Evolutionary conservation across 1,140 invertebrate genomes (phyloP).

Genomic region (Liolophura sinensis): DNA sequence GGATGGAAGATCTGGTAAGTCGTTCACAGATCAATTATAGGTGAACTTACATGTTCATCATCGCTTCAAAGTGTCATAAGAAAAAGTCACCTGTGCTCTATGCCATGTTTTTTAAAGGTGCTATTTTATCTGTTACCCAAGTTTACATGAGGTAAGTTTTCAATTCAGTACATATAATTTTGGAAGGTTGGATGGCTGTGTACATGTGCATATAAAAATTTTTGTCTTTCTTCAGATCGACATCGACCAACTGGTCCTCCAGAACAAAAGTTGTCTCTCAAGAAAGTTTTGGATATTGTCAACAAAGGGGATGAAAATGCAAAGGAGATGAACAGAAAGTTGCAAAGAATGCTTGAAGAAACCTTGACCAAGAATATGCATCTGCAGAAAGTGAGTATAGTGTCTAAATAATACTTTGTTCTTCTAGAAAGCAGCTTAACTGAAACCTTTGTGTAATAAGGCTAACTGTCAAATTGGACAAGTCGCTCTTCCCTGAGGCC

Average conservation of each 20-base stretch:
- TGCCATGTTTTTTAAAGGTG: not conserved
- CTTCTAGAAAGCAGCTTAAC: no score
- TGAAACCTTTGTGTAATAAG: no score
- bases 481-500: no score
- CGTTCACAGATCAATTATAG: no score
- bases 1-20: constrained; percentile 56
- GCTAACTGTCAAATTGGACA: no score
- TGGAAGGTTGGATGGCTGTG: not conserved
- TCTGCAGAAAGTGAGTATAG: constrained; percentile 60
- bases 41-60: no score
- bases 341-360: constrained; percentile 63
- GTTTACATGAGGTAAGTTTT: not conserved
- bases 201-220: not conserved
- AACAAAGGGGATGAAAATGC: constrained; percentile 59
- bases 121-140: not conserved
- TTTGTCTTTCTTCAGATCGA: constrained; percentile 17
- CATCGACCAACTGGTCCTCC: constrained; percentile 7
- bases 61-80: not conserved
- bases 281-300: constrained; percentile 60
- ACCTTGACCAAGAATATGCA: constrained; percentile 67
- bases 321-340: constrained; percentile 59
- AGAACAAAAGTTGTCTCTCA: constrained; percentile 57
- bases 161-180: constrained; percentile 1
- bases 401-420: no score
- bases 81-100: not conserved